Evolutionary conservation across 2,113 vertebrate genomes (phyloP), one percentile per base, ranked within the genome.

Genomic region (Prunella himalayana): DNA sequence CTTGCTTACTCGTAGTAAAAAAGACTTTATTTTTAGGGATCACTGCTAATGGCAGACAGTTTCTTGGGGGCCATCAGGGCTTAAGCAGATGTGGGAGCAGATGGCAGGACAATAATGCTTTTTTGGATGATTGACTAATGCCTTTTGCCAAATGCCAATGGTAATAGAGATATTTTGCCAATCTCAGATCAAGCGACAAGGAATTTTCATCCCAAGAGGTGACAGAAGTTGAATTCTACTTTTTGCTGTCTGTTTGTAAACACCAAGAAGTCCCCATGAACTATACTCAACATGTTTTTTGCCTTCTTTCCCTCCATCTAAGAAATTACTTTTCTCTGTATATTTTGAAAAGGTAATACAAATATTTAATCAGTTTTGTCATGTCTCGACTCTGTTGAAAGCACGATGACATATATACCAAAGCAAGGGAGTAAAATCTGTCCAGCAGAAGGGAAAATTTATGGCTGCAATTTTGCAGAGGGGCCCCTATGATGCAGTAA

Each of bases 281-380:
- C 37, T 37, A 25, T 20, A 44, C 20, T 83, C 59, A 75, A 35
- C 41, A 50, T 3, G 4, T 19, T 90, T 96, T 95, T 79, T 73
- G 23, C 37, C 44, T 64, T 80, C 65, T 41, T 71, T 49, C 44
- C 51, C 68, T 95, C 69, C 33, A 66, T 44, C 42, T 77, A 90
- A 86, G 75, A 72, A 96, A 92, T 12, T 12, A 50, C 61, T 56
- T 47, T 82, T 94, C 42, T 83, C 11, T 76, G 15, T 91, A 14
- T 61, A 82, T 93, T 95, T 95, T 72, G 92, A 73, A 90, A 93
- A 96, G 42, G 41, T 37, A 90, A 86, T 71, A 92, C 76, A 97
- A 97, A 97, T 94, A 82, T 97, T 97, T 97, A 96, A 96, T 96
- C 94, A 92, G 80, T 95, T 97, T 95, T 97, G 82, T 96, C 92